Evolutionary conservation across 2,797 vertebrate genomes (phyloP).

Genomic region (Tangara arthus): DNA sequence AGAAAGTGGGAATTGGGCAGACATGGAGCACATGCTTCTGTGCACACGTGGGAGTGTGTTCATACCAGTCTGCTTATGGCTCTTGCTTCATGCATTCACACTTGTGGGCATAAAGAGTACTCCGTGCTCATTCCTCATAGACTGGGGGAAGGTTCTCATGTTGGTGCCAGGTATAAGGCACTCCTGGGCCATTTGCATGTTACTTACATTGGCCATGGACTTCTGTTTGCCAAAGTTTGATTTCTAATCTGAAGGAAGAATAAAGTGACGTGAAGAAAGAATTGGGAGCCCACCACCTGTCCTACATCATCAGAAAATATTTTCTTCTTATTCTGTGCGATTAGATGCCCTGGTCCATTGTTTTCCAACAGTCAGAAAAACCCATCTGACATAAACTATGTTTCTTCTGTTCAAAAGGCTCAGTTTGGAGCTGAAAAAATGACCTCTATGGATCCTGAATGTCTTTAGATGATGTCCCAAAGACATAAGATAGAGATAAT

Average conservation of each 20-base stretch:
- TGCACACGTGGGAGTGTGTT: accelerated
- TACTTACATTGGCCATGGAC: neutral
- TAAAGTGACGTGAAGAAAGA: neutral
- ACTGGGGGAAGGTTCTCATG: neutral
- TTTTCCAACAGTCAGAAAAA: neutral
- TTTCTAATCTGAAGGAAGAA: neutral
- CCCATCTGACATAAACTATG: neutral
- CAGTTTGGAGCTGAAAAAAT: neutral
- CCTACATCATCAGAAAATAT: neutral
- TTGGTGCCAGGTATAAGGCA: neutral
- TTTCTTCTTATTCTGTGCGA: neutral
- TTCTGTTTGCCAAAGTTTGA: neutral
- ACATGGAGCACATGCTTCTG: neutral
- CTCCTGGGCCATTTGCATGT: neutral
- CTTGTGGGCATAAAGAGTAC: neutral
- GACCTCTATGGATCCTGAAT: neutral
- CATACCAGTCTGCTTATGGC: neutral
- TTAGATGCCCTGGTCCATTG: neutral
- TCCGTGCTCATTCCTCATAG: neutral
- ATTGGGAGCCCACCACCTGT: neutral
- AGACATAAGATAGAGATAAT: neutral
- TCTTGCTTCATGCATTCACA: neutral
- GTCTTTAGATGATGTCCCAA: neutral
- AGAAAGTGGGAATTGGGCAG: neutral
- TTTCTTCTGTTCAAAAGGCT: neutral